Evolutionary conservation across 2,797 vertebrate genomes (phyloP).

Genomic region (Linurgus olivaceus): DNA sequence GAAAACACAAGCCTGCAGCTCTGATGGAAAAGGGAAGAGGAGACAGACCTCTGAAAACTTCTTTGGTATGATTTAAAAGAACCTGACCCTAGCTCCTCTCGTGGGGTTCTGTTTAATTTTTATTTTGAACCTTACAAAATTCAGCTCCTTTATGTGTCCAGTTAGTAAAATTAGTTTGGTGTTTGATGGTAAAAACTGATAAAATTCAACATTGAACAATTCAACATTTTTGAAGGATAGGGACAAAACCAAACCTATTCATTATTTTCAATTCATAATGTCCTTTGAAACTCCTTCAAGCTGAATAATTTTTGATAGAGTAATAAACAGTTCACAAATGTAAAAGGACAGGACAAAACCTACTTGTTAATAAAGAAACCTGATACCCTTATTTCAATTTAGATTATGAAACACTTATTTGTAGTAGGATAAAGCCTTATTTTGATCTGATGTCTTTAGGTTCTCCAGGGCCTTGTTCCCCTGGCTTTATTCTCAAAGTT

Average conservation of each 20-base stretch:
- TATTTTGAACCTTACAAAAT: background rate
- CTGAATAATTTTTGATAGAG: background rate
- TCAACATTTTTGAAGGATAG: background rate
- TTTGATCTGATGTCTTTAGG: background rate
- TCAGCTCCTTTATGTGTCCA: background rate
- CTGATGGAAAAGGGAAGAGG: background rate
- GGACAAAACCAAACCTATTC: background rate
- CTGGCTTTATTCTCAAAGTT: background rate
- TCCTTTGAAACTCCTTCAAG: background rate
- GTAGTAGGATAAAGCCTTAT: background rate
- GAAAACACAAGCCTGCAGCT: background rate
- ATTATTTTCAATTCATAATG: background rate
- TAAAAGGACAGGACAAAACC: background rate
- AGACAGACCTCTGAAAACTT: conserved; percentile 7
- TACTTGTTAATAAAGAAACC: background rate
- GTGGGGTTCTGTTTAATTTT: background rate
- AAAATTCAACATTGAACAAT: background rate
- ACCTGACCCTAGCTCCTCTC: background rate
- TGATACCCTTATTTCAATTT: background rate
- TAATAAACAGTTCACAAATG: background rate
- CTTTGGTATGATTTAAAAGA: conserved; percentile 2
- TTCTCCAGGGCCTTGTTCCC: background rate
- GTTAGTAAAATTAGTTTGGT: background rate
- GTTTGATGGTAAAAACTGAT: background rate
- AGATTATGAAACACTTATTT: background rate